Percentiles rank a stretch among this genome's conserved stretches.
These are phyloP conservation scores for Vicugna pacos DNA, from an alignment of 2,113 vertebrate species.

Conservation along the genomic window DNA sequence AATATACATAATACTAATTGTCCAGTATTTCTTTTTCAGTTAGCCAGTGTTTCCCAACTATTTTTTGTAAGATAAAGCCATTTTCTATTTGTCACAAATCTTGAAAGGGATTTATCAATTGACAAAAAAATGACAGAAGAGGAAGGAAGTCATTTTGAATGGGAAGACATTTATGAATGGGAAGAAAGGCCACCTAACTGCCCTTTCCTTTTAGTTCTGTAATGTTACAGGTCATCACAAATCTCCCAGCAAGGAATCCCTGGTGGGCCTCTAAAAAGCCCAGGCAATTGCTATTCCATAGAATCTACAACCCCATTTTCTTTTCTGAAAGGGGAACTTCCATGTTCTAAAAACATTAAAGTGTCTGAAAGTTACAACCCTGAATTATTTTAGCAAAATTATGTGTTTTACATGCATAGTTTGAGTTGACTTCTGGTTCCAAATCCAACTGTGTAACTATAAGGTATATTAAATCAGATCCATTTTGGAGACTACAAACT, in stretches of 20 bases:
- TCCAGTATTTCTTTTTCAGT: neutral
- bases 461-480: neutral
- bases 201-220: neutral
- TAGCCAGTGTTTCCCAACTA: neutral
- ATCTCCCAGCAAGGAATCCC: neutral
- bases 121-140: neutral
- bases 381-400: conserved; percentile 36
- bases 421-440: neutral
- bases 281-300: neutral
- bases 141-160: neutral
- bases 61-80: neutral
- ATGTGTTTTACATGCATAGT: neutral
- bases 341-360: neutral
- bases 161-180: neutral
- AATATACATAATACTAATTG: neutral
- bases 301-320: neutral
- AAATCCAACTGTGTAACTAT: neutral
- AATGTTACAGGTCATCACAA: neutral
- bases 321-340: neutral
- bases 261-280: too few species aligned
- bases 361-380: conserved; percentile 14
- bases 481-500: neutral
- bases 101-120: neutral
- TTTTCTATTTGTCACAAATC: neutral
- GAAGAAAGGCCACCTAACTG: neutral